Percentiles rank a stretch among this genome's conserved stretches.
phyloP scores from a whole-genome alignment of 2,888 invertebrate genomes.

The Leptinotarsa tumamoca region DNA sequence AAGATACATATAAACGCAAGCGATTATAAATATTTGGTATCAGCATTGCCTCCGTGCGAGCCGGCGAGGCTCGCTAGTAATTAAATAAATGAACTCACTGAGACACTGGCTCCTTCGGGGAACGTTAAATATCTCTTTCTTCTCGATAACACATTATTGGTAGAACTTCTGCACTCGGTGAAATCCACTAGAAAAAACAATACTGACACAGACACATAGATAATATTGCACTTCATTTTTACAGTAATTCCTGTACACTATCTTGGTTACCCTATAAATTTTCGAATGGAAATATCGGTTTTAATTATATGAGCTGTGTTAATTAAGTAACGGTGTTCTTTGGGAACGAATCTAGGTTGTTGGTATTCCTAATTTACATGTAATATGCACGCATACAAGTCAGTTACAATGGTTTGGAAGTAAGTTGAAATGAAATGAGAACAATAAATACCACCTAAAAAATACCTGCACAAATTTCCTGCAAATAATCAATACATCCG shows the following conservation, averaged over 20 bases:
- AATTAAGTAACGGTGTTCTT: neutral
- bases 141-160: conserved; percentile 68
- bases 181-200: conserved; percentile 23
- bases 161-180: conserved; percentile 31
- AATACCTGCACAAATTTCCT: too few relatives aligned
- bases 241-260: neutral
- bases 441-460: too few relatives aligned
- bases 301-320: conserved; percentile 11
- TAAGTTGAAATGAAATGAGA: too few relatives aligned
- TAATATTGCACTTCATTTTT: conserved; percentile 31
- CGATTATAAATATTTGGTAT: too few relatives aligned
- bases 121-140: conserved; percentile 76
- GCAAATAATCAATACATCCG: too few relatives aligned
- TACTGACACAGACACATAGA: neutral
- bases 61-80: neutral
- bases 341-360: conserved; percentile 12
- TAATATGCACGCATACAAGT: neutral
- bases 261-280: conserved; percentile 6
- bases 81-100: conserved; percentile 67
- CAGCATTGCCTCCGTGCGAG: too few relatives aligned
- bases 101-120: conserved; percentile 74
- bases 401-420: too few relatives aligned
- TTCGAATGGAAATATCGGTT: neutral
- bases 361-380: conserved; percentile 10
- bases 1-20: too few relatives aligned